Conservation (phyloP, 2,797 vertebrate species). For the Macropus fuliginosus region DNA sequence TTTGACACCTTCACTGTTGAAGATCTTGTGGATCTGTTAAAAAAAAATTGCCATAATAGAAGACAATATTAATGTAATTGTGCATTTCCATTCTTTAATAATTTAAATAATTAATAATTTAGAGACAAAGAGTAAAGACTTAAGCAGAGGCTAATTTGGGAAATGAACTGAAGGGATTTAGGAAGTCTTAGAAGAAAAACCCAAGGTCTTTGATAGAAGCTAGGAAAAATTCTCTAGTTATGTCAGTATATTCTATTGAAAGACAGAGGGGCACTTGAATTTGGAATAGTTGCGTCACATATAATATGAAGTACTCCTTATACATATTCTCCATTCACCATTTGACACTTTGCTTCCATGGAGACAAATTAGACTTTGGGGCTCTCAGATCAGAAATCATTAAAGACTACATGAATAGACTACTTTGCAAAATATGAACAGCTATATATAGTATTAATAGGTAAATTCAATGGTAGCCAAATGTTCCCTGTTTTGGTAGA, state of each 20-base stretch:
- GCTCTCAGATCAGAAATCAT: background rate
- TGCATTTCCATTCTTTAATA: slow-evolving; percentile 1
- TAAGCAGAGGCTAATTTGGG: background rate
- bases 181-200: background rate
- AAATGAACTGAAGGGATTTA: background rate
- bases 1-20: background rate
- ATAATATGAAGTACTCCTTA: background rate
- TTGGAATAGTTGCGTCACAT: background rate
- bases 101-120: background rate
- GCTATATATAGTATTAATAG: background rate
- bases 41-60: background rate
- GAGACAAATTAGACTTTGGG: background rate
- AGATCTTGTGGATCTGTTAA: background rate
- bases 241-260: background rate
- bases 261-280: background rate
- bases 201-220: background rate
- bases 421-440: background rate
- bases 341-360: background rate
- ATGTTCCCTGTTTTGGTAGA: background rate
- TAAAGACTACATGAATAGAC: background rate
- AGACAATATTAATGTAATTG: background rate
- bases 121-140: background rate
- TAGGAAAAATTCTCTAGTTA: background rate
- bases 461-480: background rate
- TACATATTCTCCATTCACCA: background rate